Conservation (phyloP, 2,888 invertebrate genomes). For the Crocallis elinguaria region DNA sequence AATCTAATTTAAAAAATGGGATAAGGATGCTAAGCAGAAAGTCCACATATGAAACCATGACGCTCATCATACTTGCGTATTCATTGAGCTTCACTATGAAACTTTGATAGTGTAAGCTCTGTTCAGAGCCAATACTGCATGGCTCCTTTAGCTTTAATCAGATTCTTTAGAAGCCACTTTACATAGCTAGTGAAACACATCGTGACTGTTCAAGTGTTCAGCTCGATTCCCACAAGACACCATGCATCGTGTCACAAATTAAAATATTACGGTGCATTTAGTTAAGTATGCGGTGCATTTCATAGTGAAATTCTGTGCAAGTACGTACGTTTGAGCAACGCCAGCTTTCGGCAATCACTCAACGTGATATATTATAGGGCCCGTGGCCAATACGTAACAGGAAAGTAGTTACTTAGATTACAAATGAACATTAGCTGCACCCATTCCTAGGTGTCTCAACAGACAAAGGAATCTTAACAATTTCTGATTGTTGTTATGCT, state of each 20-base stretch:
- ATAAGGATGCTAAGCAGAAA: slow-evolving; percentile 13
- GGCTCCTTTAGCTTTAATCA: slow-evolving; percentile 22
- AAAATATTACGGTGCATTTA: slow-evolving; percentile 72
- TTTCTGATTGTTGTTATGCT: slow-evolving; percentile 9
- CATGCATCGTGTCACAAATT: slow-evolving; percentile 62
- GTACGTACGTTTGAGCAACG: slow-evolving; percentile 41
- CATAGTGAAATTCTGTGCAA: slow-evolving; percentile 44
- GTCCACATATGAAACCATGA: not conserved
- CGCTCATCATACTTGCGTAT: slow-evolving; percentile 20
- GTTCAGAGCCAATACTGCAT: slow-evolving; percentile 2
- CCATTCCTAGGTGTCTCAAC: slow-evolving; percentile 1
- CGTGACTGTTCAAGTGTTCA: slow-evolving; percentile 44
- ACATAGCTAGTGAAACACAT: slow-evolving; percentile 43
- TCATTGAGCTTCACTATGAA: slow-evolving; percentile 1
- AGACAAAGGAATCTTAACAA: slow-evolving; percentile 14
- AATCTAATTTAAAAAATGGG: too few relatives aligned
- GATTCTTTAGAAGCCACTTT: slow-evolving; percentile 32
- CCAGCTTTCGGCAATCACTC: slow-evolving; percentile 62
- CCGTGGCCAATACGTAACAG: slow-evolving; percentile 43
- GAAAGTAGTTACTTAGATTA: slow-evolving; percentile 43
- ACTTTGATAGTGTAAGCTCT: slow-evolving; percentile 10
- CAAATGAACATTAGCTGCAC: slow-evolving; percentile 35
- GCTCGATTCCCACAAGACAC: slow-evolving; percentile 52
- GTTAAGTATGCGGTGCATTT: slow-evolving; percentile 63
- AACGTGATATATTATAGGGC: slow-evolving; percentile 61